Evolutionary conservation across 2,797 vertebrate species (phyloP), one percentile per base, ranked within the genome.

Genomic region (Arctocebus calabarensis): DNA sequence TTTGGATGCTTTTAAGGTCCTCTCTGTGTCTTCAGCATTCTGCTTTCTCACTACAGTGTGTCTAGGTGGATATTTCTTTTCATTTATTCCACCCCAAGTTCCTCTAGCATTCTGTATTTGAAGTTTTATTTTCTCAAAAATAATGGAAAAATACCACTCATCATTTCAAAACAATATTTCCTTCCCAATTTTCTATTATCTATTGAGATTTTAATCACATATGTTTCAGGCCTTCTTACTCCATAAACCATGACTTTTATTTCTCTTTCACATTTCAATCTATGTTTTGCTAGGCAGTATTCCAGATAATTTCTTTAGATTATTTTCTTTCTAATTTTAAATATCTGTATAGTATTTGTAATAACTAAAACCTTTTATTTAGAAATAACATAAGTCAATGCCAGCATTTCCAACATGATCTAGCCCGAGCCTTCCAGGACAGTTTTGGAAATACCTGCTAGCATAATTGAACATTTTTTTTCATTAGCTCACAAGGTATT

Each of bases 271-370:
- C 71, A 70, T 82, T 84, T 91, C 10, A 84, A 43, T 55, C 2
- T 29, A 20, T 13, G 4, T 77, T 27, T 84, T 97, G 90, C 83
- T 84, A 7, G 9, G 34, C 9, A 85, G 79, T 91, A 64, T 90
- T 78, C 16, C 1, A 5, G 2, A 83, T 59, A 85, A 97, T 74
- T 94, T 95, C 48, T 90, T 52, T 32, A 25, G 34, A 85, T 27
- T 79, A 40, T 87, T 17, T 64, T 95, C 52, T 95, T 94, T 93
- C 62, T 66, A 45, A 82, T 90, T 48, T 64, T 71, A 84, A 13
- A 57, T 74, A 96, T 77, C 25, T 90, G 45, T 37, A 27, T 85
- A 40, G 27, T 70, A 66, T 83, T 90, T 95, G 8, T 7, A 86
- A 75, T 68, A 88, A 61, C 45, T 83, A 5, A 13, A 88, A 85